Evolutionary conservation across 2,113 vertebrate species (phyloP), one percentile per base, ranked within the genome.

Genomic region (Rhynchomys soricoides): DNA sequence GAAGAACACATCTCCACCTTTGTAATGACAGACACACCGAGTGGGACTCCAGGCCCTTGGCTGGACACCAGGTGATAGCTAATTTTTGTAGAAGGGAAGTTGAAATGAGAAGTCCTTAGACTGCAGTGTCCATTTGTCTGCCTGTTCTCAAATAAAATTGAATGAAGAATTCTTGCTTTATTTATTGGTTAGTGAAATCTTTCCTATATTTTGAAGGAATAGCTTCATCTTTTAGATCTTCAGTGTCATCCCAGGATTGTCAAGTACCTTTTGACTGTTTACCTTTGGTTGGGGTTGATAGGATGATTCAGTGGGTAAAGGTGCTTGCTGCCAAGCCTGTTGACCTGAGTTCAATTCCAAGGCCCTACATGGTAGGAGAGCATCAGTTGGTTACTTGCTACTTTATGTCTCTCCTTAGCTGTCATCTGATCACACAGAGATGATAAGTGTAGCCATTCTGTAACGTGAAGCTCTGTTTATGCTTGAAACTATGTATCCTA

Each of bases 101-200:
- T 13, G 7, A 95, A 95, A 90, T 93, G 81, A 79, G 83, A 96
- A 82, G 50, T 71, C 85, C 90, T 90, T n/a, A 64, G 43, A 81
- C 50, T 85, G 81, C 52, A 81, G 66, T 94, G 89, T 81, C 59
- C 10, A 7, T 73, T 92, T 95, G 90, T 81, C 75, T 92, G 91
- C 93, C 87, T 88, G 90, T 94, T 97, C 79, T 48, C n/a, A 88
- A 94, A 91, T 74, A 85, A 96, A 87, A 92, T 22, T 81, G 52
- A 96, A 85, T 52, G 74, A 83, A 21, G 22, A 79, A 94, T 13
- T 88, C 5, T 40, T 85, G 87, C 78, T 94, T 93, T 94, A 5
- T 90, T 95, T 68, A 77, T 62, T 66, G 37, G 6, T 73, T 95
- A 90, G 91, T 57, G 50, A 94, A 79, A 43, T 21, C 2, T 1